A percentile compares a stretch with the other conserved stretches of the same genome.
Conservation (phyloP, 2,797 vertebrate genomes). For the Strix occidentalis region DNA sequence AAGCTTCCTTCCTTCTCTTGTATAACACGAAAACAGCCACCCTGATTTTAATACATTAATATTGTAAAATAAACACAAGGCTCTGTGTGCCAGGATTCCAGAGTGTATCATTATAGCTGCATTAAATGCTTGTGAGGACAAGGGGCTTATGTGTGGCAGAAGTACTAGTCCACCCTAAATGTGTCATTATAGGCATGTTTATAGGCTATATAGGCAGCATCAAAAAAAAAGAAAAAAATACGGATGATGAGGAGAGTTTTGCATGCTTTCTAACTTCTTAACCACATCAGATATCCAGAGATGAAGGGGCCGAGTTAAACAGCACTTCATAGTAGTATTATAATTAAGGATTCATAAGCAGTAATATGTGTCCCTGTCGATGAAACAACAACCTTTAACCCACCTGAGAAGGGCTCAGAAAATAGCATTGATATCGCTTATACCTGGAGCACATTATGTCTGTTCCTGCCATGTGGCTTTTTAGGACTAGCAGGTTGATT, state of each 20-base stretch:
- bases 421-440: not conserved
- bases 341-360: slow-evolving; percentile 9
- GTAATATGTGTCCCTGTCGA: not conserved
- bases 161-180: not conserved
- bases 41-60: not conserved
- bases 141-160: not conserved
- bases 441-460: slow-evolving; percentile 18
- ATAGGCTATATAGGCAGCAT: not conserved
- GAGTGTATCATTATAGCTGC: not conserved
- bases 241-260: not conserved
- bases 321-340: not conserved
- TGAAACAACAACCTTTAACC: slow-evolving; percentile 44
- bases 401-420: slow-evolving; percentile 7
- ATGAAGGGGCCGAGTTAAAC: not conserved
- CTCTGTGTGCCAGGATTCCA: not conserved
- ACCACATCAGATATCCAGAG: not conserved
- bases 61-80: not conserved
- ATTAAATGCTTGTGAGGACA: not conserved
- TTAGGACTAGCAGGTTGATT: slow-evolving; percentile 37
- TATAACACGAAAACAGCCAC: not conserved
- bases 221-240: not conserved
- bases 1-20: not conserved
- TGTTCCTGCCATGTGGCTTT: not conserved
- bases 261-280: not conserved
- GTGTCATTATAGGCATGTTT: not conserved